A percentile compares a stretch with the other conserved stretches of the same genome.
Conservation (phyloP, 2,888 invertebrate genomes). For the Ochropacha duplaris region DNA sequence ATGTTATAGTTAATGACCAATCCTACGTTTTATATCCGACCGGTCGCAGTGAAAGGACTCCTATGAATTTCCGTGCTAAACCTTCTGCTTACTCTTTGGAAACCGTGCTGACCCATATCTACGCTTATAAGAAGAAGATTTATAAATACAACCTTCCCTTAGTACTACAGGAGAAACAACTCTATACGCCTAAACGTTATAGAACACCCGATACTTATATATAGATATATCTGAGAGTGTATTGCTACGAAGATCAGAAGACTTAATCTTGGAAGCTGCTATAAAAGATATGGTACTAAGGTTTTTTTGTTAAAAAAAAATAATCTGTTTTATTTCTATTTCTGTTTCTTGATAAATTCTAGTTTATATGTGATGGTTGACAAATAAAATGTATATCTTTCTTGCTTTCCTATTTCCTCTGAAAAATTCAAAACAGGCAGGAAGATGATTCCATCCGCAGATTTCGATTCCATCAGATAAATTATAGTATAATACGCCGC, state of each 20-base stretch:
- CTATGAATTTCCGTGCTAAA: conserved; percentile 35
- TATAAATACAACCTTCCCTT: conserved; percentile 57
- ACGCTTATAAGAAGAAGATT: conserved; percentile 58
- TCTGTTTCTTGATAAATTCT: too few species aligned
- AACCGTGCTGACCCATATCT: conserved; percentile 52
- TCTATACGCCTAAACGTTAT: conserved; percentile 33
- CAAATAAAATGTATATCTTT: too few species aligned
- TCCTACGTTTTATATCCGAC: conserved; percentile 46
- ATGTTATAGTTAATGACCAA: conserved; percentile 42
- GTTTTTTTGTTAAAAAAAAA: too few species aligned
- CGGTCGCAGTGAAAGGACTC: conserved; percentile 38
- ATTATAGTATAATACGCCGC: too few species aligned
- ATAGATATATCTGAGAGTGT: conserved; percentile 41
- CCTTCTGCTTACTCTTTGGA: conserved; percentile 59
- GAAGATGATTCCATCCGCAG: too few species aligned
- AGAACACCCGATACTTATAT: too few species aligned
- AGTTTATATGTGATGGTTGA: too few species aligned
- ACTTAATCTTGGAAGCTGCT: conserved; percentile 13
- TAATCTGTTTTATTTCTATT: too few species aligned
- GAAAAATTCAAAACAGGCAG: too few species aligned
- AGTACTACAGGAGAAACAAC: conserved; percentile 23
- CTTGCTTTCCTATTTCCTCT: too few species aligned
- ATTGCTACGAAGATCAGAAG: conserved; percentile 44
- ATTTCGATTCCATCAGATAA: too few species aligned
- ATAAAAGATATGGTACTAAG: too few species aligned